phyloP scores from a whole-genome alignment of 92 coral and sea anemone genomes.

The Palythoa heliodiscus region DNA sequence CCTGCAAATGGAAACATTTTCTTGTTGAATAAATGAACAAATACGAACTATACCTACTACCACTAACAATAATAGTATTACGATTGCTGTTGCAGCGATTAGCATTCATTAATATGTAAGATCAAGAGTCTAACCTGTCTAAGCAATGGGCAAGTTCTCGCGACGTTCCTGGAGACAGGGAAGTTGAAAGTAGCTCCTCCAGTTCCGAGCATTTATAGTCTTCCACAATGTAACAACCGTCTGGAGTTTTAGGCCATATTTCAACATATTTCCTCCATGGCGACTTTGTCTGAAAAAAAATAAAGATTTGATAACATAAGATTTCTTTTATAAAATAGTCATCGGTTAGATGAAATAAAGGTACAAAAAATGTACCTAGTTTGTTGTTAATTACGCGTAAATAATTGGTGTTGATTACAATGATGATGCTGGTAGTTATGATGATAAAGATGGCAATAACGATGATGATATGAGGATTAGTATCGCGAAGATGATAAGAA shows the following conservation, averaged over 20 bases:
- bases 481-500: too few relatives aligned
- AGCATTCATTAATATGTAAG: too few relatives aligned
- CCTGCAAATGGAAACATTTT: constrained; percentile 13
- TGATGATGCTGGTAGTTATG: too few relatives aligned
- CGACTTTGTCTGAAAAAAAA: constrained; percentile 59
- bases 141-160: constrained; percentile 68
- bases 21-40: neutral
- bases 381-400: too few relatives aligned
- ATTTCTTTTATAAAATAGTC: too few relatives aligned
- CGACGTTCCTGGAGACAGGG: constrained; percentile 53
- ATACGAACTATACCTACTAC: neutral
- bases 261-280: constrained; percentile 70
- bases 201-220: constrained; percentile 76
- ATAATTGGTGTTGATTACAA: too few relatives aligned
- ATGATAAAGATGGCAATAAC: too few relatives aligned
- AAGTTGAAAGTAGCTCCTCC: constrained; percentile 63
- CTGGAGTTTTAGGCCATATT: constrained; percentile 68
- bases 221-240: constrained; percentile 66
- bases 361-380: too few relatives aligned
- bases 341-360: too few relatives aligned
- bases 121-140: constrained; percentile 36
- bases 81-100: too few relatives aligned
- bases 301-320: neutral
- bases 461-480: too few relatives aligned
- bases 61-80: neutral